A percentile compares a stretch with the other conserved stretches of the same genome.
Evolutionary conservation across 2,113 vertebrate species (phyloP).

Genomic region (Neofelis nebulosa): DNA sequence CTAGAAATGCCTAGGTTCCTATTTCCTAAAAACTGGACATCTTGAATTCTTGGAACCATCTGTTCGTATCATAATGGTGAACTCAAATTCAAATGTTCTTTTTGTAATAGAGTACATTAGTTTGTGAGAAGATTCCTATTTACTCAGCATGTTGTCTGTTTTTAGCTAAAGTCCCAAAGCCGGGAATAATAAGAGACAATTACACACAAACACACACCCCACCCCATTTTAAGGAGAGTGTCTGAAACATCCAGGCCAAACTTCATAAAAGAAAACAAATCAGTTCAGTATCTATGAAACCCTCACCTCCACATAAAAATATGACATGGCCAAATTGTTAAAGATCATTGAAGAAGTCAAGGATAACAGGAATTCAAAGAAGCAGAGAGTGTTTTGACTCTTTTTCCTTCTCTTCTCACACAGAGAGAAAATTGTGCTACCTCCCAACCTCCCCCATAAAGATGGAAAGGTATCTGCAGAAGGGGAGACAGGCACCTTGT

Average conservation of each 20-base stretch:
- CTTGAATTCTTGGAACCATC: background rate
- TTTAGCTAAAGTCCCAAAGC: slow-evolving; percentile 9
- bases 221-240: background rate
- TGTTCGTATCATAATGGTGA: background rate
- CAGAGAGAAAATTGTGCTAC: background rate
- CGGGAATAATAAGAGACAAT: background rate
- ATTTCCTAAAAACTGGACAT: background rate
- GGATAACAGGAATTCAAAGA: background rate
- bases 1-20: background rate
- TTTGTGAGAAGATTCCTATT: background rate
- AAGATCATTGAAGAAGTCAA: background rate
- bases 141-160: background rate
- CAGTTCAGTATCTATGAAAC: background rate
- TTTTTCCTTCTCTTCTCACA: background rate
- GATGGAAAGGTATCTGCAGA: background rate
- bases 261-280: background rate
- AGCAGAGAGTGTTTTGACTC: background rate
- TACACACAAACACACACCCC: background rate
- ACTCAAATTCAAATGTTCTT: background rate
- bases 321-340: background rate
- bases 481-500: background rate
- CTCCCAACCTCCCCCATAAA: background rate
- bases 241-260: background rate
- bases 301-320: background rate
- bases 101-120: background rate